Conservation (phyloP, 2,113 vertebrate genomes). For the Gasterosteus nipponicus region DNA sequence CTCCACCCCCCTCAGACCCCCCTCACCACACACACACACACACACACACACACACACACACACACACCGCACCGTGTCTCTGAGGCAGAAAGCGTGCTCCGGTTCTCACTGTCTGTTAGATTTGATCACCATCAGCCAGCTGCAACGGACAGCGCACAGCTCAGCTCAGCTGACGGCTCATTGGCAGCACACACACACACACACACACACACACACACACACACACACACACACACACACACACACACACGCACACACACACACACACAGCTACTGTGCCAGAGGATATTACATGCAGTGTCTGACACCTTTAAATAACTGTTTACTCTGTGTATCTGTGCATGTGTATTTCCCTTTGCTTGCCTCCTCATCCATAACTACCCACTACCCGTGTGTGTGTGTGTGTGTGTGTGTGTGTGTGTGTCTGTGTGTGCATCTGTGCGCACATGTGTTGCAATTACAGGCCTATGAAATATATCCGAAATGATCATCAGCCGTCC, state of each 20-base stretch:
- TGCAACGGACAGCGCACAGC: conserved; percentile 69
- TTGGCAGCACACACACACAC: conserved; percentile 45
- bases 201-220: conserved; percentile 32
- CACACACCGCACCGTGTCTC: conserved; percentile 43
- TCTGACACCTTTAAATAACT: conserved; percentile 80
- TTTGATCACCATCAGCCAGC: conserved; percentile 77
- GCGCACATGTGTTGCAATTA: conserved; percentile 1
- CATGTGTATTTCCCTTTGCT: conserved; percentile 46
- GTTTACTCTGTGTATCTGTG: conserved; percentile 64
- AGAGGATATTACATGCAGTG: conserved; percentile 74
- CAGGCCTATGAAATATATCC: conserved; percentile 59
- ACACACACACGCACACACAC: conserved; percentile 23
- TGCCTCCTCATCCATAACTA: conserved; percentile 35
- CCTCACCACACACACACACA: too few species aligned
- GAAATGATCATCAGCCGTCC: conserved; percentile 52
- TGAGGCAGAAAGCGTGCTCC: conserved; percentile 71
- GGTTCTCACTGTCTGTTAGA: conserved; percentile 75
- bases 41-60: conserved; percentile 10
- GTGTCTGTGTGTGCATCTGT: conserved; percentile 19
- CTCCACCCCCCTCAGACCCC: conserved; percentile 14
- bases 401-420: conserved; percentile 4
- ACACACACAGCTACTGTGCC: conserved; percentile 57
- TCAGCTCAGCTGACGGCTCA: conserved; percentile 66
- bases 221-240: conserved; percentile 23
- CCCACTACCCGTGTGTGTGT: not conserved